Evolutionary conservation across 2,888 invertebrate genomes (phyloP), one percentile per base, ranked within the genome.

Genomic region (Oscheius sp.): DNA sequence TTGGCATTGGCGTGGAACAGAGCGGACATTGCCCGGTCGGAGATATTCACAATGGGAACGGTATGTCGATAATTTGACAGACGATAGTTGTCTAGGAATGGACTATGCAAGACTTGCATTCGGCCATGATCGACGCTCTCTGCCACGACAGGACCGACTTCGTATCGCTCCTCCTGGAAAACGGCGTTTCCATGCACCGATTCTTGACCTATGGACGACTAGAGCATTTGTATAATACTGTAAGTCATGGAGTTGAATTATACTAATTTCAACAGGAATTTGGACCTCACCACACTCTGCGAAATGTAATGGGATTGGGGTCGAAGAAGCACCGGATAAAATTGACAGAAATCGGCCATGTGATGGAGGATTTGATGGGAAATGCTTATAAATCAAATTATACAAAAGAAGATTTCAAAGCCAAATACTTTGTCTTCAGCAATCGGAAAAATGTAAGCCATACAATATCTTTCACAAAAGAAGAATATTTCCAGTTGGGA

Each of bases 111-210:
- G 94, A 95, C 1, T 91, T 99, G 78, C 96, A 98, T 88, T 95
- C 96, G 89, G 95, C 97, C 1, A 98, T 99, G 97, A 95, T 97
- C 94, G 96, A 98, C 89, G 98, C 98, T 0, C 90, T 99, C 71
- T 95, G 95, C 95, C 89, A 95, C 96, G 9, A 98, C 98, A 96
- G 95, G 96, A 95, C 97, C 86, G 97, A 98, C 90, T 99, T 99
- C 91, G 98, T 99, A 13, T 95, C 96, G 89, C 91, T 99, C 13
- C 92, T 99, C 13, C 91, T 99, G 9, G 97, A 99, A 89, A 97
- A 99, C 89, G 99, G 99, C 21, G 96, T 99, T 16, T 95, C 95
- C 78, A 97, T 99, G 96, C 92, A 94, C 82, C 95, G 95, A 89
- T 99, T 98, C 90, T 92, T 99, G 75, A 96, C 97, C 58, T 95